Percentiles rank a stretch among this genome's conserved stretches.
Conservation (phyloP, 2,113 vertebrate species). For the Tupaia tana region DNA sequence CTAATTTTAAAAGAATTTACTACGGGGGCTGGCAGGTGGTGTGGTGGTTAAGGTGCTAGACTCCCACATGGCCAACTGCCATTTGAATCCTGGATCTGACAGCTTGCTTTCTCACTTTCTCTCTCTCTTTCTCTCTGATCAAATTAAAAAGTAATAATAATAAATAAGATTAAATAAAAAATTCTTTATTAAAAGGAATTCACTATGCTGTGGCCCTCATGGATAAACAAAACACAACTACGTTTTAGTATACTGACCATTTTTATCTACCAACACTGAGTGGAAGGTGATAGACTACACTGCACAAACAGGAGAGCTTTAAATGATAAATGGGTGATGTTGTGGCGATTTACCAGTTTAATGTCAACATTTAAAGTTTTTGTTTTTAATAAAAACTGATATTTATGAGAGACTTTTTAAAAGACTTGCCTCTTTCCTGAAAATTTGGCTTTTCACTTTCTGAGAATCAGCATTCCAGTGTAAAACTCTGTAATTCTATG, state of each 20-base stretch:
- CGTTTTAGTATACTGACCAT: not conserved
- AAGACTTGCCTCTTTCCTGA: not conserved
- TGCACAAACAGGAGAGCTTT: not conserved
- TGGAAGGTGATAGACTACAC: not conserved
- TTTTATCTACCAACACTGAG: not conserved
- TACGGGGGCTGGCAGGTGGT: not conserved
- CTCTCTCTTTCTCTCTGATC: no score
- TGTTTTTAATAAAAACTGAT: constrained; percentile 26
- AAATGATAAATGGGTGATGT: not conserved
- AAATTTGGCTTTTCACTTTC: not conserved
- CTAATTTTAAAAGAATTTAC: constrained; percentile 18
- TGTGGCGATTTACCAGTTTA: not conserved
- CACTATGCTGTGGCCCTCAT: not conserved
- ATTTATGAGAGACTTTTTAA: not conserved
- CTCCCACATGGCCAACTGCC: no score
- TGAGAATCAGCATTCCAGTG: not conserved
- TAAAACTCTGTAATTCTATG: constrained; percentile 37
- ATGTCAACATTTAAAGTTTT: not conserved
- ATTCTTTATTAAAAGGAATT: not conserved
- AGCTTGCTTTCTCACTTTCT: no score
- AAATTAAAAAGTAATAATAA: no score
- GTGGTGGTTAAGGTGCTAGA: no score
- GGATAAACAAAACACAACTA: not conserved
- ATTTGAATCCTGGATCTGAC: no score
- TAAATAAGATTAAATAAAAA: no score